phyloP scores from a whole-genome alignment of 2,888 invertebrate genomes.

The Agrochola macilenta region DNA sequence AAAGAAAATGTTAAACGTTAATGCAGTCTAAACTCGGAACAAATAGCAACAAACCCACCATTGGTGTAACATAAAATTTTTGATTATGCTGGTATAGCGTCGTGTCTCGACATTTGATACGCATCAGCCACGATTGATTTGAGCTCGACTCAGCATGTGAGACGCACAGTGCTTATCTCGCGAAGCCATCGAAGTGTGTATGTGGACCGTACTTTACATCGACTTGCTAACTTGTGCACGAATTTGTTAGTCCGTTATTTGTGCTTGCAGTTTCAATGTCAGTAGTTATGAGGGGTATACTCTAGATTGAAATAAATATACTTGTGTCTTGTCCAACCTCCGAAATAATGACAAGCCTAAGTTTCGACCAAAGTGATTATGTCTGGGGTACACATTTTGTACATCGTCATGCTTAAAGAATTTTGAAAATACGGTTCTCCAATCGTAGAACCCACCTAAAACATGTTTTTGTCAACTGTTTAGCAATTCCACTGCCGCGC shows the following conservation, averaged over 20 bases:
- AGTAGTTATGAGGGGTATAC: slow-evolving; percentile 13
- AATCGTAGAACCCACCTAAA: slow-evolving; percentile 25
- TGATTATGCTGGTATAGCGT: slow-evolving; percentile 36
- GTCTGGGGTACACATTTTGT: neutral
- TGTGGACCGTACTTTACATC: slow-evolving; percentile 58
- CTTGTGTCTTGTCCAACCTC: neutral
- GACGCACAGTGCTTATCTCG: slow-evolving; percentile 54
- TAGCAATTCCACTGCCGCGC: slow-evolving; percentile 46
- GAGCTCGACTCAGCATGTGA: slow-evolving; percentile 67
- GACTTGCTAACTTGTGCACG: slow-evolving; percentile 59
- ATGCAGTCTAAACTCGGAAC: slow-evolving; percentile 3
- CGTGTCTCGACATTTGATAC: slow-evolving; percentile 71
- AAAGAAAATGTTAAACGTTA: slow-evolving; percentile 3
- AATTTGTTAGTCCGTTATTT: slow-evolving; percentile 56
- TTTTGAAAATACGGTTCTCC: slow-evolving; percentile 16
- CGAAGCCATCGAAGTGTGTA: slow-evolving; percentile 57
- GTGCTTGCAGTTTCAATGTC: slow-evolving; percentile 38
- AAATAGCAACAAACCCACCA: slow-evolving; percentile 14
- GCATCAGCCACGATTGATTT: slow-evolving; percentile 71
- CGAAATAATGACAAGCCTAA: neutral
- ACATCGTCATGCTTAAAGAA: neutral
- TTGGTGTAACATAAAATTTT: slow-evolving; percentile 30
- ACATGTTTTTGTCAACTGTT: slow-evolving; percentile 34
- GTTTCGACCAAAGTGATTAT: neutral
- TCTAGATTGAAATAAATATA: slow-evolving; percentile 7